Percentiles rank a stretch among this genome's conserved stretches.
These are phyloP conservation scores for Eumeta japonica DNA, from an alignment of 1,140 invertebrate genomes.

Conservation along the genomic window DNA sequence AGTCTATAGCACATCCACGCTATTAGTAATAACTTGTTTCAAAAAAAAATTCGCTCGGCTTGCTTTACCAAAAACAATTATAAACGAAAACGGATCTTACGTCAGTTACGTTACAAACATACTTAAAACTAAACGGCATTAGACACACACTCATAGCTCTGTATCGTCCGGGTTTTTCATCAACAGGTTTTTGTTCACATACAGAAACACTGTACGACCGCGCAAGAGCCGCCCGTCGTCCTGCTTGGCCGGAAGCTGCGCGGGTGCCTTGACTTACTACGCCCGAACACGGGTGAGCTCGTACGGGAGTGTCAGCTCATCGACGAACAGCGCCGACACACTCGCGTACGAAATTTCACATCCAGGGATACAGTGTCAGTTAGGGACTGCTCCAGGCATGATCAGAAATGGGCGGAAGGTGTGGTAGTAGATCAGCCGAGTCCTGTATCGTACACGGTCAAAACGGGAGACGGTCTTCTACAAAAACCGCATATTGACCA, in stretches of 20 bases:
- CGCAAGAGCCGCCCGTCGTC: not conserved
- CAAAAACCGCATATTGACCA: no score
- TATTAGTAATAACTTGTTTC: constrained; percentile 13
- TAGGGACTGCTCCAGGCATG: not conserved
- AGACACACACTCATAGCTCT: constrained; percentile 4
- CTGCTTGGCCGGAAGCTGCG: constrained; percentile 4
- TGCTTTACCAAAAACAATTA: constrained; percentile 25
- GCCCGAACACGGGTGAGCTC: constrained; percentile 1
- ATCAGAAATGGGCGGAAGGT: constrained; percentile 1
- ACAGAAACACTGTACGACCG: constrained; percentile 6
- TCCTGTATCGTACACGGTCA: constrained; percentile 2
- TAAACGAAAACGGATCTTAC: constrained; percentile 32
- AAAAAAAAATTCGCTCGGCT: constrained; percentile 19
- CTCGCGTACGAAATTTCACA: not conserved
- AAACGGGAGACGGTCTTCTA: not conserved
- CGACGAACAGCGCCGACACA: constrained; percentile 3
- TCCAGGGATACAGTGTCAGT: constrained; percentile 11
- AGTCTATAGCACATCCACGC: constrained; percentile 5
- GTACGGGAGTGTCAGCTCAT: constrained; percentile 3
- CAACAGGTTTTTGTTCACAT: no score
- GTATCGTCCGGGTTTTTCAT: constrained; percentile 6
- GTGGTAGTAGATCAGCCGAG: constrained; percentile 3
- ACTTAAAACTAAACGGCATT: constrained; percentile 8
- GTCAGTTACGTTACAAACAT: constrained; percentile 3
- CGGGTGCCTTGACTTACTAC: constrained; percentile 3